phyloP scores from a whole-genome alignment of 2,113 vertebrate genomes.

The Elephantulus edwardii region DNA sequence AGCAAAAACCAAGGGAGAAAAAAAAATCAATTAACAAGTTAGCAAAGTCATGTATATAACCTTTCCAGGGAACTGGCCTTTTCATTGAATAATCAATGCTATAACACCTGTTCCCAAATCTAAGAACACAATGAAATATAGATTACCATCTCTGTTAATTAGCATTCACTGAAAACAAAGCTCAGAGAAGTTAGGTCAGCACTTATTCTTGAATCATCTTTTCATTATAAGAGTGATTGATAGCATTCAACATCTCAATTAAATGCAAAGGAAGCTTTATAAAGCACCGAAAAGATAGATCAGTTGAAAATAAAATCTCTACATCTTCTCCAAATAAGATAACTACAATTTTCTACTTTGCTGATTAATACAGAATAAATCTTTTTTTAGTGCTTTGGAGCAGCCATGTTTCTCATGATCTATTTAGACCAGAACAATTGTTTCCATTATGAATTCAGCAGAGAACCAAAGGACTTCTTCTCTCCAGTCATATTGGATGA shows the following conservation, averaged over 20 bases:
- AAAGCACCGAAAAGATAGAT: constrained; percentile 17
- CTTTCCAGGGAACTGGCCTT: constrained; percentile 28
- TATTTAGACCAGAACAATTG: constrained; percentile 66
- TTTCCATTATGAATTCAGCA: constrained; percentile 69
- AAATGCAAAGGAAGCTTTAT: constrained; percentile 14
- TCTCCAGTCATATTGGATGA: constrained; percentile 52
- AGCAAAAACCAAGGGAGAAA: not conserved
- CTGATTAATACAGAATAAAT: constrained; percentile 77
- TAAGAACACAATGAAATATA: constrained; percentile 45
- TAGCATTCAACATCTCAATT: constrained; percentile 53
- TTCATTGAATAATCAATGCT: constrained; percentile 55
- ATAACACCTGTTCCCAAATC: constrained; percentile 54
- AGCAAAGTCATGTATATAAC: constrained; percentile 40
- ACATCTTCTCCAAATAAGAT: constrained; percentile 56
- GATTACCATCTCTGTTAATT: constrained; percentile 60
- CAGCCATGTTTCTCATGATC: constrained; percentile 61
- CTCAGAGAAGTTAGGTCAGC: not conserved
- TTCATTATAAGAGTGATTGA: constrained; percentile 55
- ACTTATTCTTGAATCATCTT: constrained; percentile 22
- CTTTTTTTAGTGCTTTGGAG: constrained; percentile 67
- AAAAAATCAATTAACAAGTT: constrained; percentile 44
- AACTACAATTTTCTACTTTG: constrained; percentile 73
- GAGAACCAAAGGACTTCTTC: constrained; percentile 61
- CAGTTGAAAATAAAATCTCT: constrained; percentile 64
- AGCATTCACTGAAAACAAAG: constrained; percentile 57